Base-by-base conservation (phyloP, 2,113 vertebrate species). In the Caranx ignobilis region DNA sequence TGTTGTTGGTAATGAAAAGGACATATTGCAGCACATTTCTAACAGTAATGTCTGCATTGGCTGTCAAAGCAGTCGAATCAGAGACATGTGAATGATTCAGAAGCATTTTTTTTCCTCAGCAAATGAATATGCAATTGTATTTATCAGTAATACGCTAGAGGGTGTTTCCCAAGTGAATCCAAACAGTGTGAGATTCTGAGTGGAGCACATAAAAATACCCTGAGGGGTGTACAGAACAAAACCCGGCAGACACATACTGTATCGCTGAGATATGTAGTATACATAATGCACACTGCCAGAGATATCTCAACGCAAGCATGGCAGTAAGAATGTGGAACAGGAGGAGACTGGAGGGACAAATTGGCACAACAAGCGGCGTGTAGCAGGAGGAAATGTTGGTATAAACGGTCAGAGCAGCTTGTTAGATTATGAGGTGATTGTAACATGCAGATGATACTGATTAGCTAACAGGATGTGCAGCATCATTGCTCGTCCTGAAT, bases 111-210 rank as follows among this genome's bases (percentile, higher is more conserved):
- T 67, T 72, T 41, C 71, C 63, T 15, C 18, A 41, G 71, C 41
- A 85, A 83, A 83, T 75, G 55, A 87, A 85, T 87, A 78, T 81
- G 70, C 84, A 82, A 74, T 83, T 77, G 70, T 80, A n/a, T 88
- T 82, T 76, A 85, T 84, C 63, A 71, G 16, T 59, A 85, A 73
- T 77, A 69, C 75, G 72, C 71, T 59, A 18, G 32, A 77, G 63
- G 85, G 57, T 67, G 67, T 80, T 87, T 74, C 78, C 81, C 55
- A 47, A 88, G 76, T 75, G 73, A 89, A 78, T 84, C 66, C 69
- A 82, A 89, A 87, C 63, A 84, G 83, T 82, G 64, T 72, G 71
- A 68, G 67, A 75, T 73, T 87, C n/a, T 75, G 62, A 72, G 64
- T 54, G 45, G 65, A 71, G 77, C 75, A 71, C 60, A 70, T 65